Evolutionary conservation across 2,888 invertebrate genomes (phyloP), one percentile per base, ranked within the genome.

Genomic region (Saturnia japonica): DNA sequence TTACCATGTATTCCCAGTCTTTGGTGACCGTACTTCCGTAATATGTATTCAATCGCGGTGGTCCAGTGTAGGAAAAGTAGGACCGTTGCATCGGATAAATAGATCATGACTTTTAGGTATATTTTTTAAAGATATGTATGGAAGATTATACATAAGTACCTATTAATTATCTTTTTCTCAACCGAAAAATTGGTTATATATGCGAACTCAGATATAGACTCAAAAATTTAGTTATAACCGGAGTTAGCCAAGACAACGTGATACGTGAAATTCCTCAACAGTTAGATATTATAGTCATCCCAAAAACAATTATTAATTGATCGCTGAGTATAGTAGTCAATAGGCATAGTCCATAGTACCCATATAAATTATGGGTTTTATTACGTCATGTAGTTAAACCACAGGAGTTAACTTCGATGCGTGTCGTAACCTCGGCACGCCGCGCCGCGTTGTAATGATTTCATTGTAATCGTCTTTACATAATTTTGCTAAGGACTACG

Each of bases 401-500:
- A n/a, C n/a, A n/a, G 16, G 7, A 62, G 62, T 34, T 62, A 34
- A 19, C 16, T 34, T 62, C 77, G 77, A 80, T 74, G 79, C 75
- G 80, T 91, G 91, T 90, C 91, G 88, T 88, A 84, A 85, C 75
- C 77, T 40, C 72, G 73, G 76, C 85, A 83, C 82, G 82, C 85
- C 79, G 84, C 72, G 73, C 76, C 85, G 83, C 82, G 82, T 85
- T 79, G 84, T 80, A 74, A 78, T 74, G 76, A 74, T 76, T 76
- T 75, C 91, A 91, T 91, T 77, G 80, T 87, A 88, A 91, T 91
- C 91, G 80, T 78, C 72, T 82, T 85, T 85, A 86, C 84, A 84
- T 87, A 86, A 88, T 87, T 89, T 86, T 85, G 72, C 76, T 79
- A 77, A 77, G 75, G 79, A 75, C 78, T 81, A 71, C 71, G 45